These are phyloP conservation scores for Xestobium rufovillosum DNA, from an alignment of 2,888 invertebrate species.

Conservation along the genomic window DNA sequence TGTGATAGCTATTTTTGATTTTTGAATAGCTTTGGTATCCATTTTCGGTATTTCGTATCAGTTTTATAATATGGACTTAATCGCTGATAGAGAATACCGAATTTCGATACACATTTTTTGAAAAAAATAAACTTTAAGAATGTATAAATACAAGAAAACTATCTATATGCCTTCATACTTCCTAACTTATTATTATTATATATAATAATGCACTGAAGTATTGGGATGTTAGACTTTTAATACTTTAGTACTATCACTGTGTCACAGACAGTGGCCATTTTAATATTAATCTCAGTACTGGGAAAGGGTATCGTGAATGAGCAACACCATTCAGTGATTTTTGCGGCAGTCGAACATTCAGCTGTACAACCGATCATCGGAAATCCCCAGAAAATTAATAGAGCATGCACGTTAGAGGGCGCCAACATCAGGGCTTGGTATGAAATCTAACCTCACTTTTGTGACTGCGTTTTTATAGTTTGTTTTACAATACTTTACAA, in stretches of 20 bases:
- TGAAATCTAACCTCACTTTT: too few relatives aligned
- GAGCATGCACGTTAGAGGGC: too few relatives aligned
- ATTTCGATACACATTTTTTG: constrained; percentile 30
- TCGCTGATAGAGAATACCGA: constrained; percentile 14
- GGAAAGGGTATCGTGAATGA: constrained; percentile 22
- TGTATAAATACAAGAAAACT: constrained; percentile 41
- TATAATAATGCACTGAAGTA: constrained; percentile 46
- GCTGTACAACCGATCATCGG: too few relatives aligned
- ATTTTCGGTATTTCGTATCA: too few relatives aligned
- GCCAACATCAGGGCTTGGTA: too few relatives aligned
- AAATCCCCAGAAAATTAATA: too few relatives aligned
- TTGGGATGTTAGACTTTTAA: constrained; percentile 46
- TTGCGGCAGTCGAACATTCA: too few relatives aligned
- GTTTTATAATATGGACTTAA: too few relatives aligned
- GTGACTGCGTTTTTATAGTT: too few relatives aligned
- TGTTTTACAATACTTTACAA: too few relatives aligned
- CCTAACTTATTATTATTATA: constrained; percentile 42
- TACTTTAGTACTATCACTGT: constrained; percentile 46
- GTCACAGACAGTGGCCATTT: constrained; percentile 39
- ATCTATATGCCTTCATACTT: constrained; percentile 47
- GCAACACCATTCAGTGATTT: not conserved
- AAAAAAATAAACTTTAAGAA: constrained; percentile 34
- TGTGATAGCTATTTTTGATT: constrained; percentile 40
- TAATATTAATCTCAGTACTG: constrained; percentile 42
- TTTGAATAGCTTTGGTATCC: constrained; percentile 36